A percentile compares a stretch with the other conserved stretches of the same genome.
phyloP scores from a whole-genome alignment of 2,888 invertebrate species.

The Cephus spinipes region DNA sequence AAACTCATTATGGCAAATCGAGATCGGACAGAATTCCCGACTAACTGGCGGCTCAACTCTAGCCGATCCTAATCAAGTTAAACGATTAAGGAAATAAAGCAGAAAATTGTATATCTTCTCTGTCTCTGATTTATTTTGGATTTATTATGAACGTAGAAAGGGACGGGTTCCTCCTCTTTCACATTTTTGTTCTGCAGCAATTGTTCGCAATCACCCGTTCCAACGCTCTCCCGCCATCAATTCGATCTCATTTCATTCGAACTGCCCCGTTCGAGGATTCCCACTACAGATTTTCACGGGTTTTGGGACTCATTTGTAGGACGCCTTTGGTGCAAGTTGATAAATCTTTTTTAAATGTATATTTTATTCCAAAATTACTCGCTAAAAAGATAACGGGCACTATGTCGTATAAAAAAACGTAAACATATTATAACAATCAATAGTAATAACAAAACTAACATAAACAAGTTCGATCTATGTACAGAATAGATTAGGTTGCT shows the following conservation, averaged over 20 bases:
- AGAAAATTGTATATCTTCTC: slow-evolving; percentile 30
- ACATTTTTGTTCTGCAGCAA: neutral
- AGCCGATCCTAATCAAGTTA: neutral
- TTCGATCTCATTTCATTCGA: neutral
- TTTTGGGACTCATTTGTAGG: neutral
- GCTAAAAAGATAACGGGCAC: neutral
- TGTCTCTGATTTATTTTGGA: neutral
- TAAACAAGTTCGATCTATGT: slow-evolving; percentile 21
- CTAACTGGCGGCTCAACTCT: slow-evolving; percentile 12
- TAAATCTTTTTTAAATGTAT: neutral
- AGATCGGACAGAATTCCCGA: slow-evolving; percentile 37
- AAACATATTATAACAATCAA: slow-evolving; percentile 17
- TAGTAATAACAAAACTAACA: slow-evolving; percentile 16
- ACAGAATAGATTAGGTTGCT: slow-evolving; percentile 10
- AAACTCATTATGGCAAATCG: slow-evolving; percentile 52
- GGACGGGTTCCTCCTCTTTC: neutral
- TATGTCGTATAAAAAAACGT: slow-evolving; percentile 11
- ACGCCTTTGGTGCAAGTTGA: neutral
- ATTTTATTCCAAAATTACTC: slow-evolving; percentile 21
- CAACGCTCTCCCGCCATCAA: neutral
- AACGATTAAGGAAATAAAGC: slow-evolving; percentile 31
- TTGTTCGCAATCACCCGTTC: neutral
- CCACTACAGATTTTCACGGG: neutral
- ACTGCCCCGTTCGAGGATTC: neutral
- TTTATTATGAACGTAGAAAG: neutral